These are phyloP conservation scores for Electrophaes corylata DNA, from an alignment of 2,888 invertebrate species.

Conservation along the genomic window DNA sequence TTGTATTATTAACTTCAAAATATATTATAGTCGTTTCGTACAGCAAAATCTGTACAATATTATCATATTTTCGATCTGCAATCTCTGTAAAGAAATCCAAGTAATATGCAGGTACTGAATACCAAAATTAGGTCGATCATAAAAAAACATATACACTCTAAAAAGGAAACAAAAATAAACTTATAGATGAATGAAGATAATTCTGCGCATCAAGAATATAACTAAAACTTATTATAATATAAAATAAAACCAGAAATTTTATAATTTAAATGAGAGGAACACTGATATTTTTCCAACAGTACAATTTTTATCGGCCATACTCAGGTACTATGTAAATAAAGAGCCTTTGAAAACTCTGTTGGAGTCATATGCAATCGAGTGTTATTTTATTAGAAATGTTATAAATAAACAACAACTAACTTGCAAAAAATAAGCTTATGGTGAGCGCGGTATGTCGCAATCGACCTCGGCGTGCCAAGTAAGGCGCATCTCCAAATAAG, in stretches of 20 bases:
- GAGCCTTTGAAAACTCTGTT: not conserved
- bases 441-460: conserved; percentile 24
- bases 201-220: no score
- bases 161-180: no score
- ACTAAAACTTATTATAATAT: no score
- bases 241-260: no score
- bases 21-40: not conserved
- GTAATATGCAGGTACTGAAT: no score
- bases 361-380: not conserved
- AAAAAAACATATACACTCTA: no score
- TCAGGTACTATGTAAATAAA: no score
- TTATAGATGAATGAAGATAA: no score
- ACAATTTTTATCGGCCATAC: no score
- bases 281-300: no score
- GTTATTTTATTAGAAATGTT: not conserved
- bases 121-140: no score
- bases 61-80: not conserved
- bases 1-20: not conserved
- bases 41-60: not conserved
- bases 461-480: conserved; percentile 33
- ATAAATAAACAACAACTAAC: not conserved
- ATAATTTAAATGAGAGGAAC: no score
- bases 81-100: not conserved
- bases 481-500: conserved; percentile 34
- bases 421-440: conserved; percentile 17